Base-by-base conservation (phyloP, 2,888 invertebrate species). In the Aricia artaxerxes region DNA sequence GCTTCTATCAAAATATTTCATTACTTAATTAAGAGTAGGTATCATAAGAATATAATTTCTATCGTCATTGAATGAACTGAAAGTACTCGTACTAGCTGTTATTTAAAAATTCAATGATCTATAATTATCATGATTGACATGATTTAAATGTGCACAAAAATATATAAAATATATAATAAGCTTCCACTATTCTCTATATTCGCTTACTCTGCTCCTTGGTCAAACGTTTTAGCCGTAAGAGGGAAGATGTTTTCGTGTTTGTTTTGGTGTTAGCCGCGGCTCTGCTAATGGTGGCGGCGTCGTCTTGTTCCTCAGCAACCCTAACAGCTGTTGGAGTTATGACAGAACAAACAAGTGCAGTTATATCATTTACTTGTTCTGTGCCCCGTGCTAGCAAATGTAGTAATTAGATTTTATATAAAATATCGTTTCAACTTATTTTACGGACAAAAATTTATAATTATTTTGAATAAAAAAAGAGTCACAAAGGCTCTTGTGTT, bases 251-350 rank as follows among this genome's bases (percentile, higher is more conserved):
- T 81, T 77, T 79, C 79, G 60, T 84, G 83, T 84, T 84, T 84
- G 83, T 81, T 83, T 79, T 83, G 81, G 82, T 83, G 84, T 84
- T 84, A 84, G 84, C 82, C 82, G 80, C 82, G 78, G 80, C 81
- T 79, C 80, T 78, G 82, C 83, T 84, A 84, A 84, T 84, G 84
- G 84, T 81, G 76, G 82, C 83, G 82, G 82, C 82, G 77, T 81
- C 80, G 80, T 79, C 83, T 82, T 82, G 82, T 82, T 82, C 81
- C 80, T 80, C 73, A 78, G 78, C 81, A 80, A 80, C 80, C 80
- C 80, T 79, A 77, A 79, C 78, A 40, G 35, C 69, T 38, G 69
- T 38, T 64, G 31, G 24, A 35, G 16, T 9, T 38, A 69, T 69
- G 11, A 38, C 38, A 69, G 69, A 69, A 69, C 5, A 69, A 69